A percentile compares a stretch with the other conserved stretches of the same genome.
These are phyloP conservation scores for Noctua pronuba DNA, from an alignment of 2,888 invertebrate species.

Conservation along the genomic window DNA sequence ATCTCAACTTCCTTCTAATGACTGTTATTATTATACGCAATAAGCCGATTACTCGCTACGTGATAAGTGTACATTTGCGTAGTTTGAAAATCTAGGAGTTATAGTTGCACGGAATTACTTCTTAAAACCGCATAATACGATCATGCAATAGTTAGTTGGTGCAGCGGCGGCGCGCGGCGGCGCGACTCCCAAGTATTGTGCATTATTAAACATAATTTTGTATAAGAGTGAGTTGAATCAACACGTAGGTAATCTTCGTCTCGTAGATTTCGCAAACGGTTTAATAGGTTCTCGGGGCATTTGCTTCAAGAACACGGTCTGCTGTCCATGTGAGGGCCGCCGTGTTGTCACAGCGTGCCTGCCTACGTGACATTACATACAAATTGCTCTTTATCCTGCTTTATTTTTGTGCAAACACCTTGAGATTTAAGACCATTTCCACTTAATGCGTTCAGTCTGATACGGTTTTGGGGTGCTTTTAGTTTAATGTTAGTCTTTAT, in stretches of 20 bases:
- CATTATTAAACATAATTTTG: constrained; percentile 47
- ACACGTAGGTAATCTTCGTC: constrained; percentile 63
- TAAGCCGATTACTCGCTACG: constrained; percentile 59
- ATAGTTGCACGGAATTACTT: constrained; percentile 41
- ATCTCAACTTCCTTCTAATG: constrained; percentile 66
- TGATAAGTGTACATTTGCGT: constrained; percentile 52
- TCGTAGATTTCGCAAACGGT: constrained; percentile 77
- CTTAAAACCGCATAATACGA: constrained; percentile 43
- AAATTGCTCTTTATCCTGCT: constrained; percentile 79
- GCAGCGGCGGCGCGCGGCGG: background rate
- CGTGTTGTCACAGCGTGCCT: constrained; percentile 77
- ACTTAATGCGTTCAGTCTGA: constrained; percentile 57
- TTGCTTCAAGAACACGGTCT: constrained; percentile 78
- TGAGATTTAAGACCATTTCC: constrained; percentile 76
- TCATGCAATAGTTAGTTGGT: constrained; percentile 41
- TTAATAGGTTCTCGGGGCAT: constrained; percentile 74
- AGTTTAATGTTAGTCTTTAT: constrained; percentile 7
- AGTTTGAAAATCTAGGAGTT: constrained; percentile 54
- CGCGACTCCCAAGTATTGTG: constrained; percentile 11
- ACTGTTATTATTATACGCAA: constrained; percentile 67
- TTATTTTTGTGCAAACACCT: constrained; percentile 76
- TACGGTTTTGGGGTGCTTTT: constrained; percentile 48
- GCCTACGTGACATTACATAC: constrained; percentile 80
- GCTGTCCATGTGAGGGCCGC: constrained; percentile 76
- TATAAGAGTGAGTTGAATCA: constrained; percentile 42